phyloP scores from a whole-genome alignment of 2,113 vertebrate genomes.

The Danionella cerebrum region DNA sequence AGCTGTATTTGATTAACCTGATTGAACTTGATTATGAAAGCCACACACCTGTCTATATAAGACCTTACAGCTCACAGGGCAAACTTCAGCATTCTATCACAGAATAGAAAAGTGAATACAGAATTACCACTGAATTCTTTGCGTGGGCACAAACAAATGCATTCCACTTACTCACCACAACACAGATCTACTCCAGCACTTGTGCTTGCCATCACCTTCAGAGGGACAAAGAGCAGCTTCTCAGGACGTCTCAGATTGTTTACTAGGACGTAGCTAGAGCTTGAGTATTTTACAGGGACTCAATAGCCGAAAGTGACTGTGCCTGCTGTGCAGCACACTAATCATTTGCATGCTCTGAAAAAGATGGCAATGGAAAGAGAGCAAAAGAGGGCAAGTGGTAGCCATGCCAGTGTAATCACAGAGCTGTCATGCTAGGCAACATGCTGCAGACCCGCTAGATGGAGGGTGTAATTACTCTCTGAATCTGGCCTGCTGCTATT shows the following conservation, averaged over 20 bases:
- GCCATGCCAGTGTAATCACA: slow-evolving; percentile 17
- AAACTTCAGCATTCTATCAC: too few species aligned
- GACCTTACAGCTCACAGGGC: too few species aligned
- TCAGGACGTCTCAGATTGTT: background rate
- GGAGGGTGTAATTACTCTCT: slow-evolving; percentile 18
- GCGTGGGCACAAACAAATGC: too few species aligned
- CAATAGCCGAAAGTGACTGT: slow-evolving; percentile 4
- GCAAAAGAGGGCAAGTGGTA: background rate
- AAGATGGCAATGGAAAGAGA: slow-evolving; percentile 4
- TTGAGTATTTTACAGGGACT: background rate
- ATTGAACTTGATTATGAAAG: too few species aligned
- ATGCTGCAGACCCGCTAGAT: slow-evolving; percentile 12
- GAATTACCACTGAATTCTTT: too few species aligned
- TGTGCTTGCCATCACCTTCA: too few species aligned
- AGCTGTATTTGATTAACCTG: too few species aligned
- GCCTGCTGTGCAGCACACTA: background rate
- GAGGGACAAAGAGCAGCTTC: too few species aligned
- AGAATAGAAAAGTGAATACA: too few species aligned
- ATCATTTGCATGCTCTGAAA: slow-evolving; percentile 11
- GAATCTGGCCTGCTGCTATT: slow-evolving; percentile 17
- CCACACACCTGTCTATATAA: too few species aligned
- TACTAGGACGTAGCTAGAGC: background rate
- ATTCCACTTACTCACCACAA: too few species aligned
- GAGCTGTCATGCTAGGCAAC: slow-evolving; percentile 19
- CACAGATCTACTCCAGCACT: too few species aligned